Percentiles rank a stretch among this genome's conserved stretches.
Conservation (phyloP, 2,888 invertebrate genomes). For the Furcula furcula region DNA sequence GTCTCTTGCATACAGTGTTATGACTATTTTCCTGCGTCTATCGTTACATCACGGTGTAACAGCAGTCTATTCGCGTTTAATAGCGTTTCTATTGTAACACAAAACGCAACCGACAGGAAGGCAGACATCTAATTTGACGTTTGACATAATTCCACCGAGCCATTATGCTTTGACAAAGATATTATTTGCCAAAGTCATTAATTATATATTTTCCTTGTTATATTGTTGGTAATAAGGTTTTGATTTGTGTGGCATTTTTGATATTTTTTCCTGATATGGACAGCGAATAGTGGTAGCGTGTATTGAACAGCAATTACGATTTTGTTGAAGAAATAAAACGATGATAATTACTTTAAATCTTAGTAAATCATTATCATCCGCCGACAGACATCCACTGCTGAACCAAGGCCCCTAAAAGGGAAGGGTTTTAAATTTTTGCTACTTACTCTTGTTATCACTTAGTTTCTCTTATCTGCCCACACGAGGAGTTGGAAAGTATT, state of each 20-base stretch:
- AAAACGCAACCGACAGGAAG: conserved; percentile 72
- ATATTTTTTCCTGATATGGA: too few species aligned
- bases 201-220: conserved; percentile 27
- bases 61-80: conserved; percentile 43
- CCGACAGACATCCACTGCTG: too few species aligned
- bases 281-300: conserved; percentile 13
- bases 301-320: not conserved
- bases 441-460: too few species aligned
- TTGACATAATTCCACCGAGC: conserved; percentile 66
- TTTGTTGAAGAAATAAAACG: too few species aligned
- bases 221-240: conserved; percentile 13
- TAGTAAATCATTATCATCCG: not conserved
- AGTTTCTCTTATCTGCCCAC: too few species aligned
- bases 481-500: too few species aligned
- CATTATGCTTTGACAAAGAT: conserved; percentile 54
- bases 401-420: too few species aligned
- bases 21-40: too few species aligned
- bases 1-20: too few species aligned
- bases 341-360: too few species aligned
- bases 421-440: not conserved
- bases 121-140: conserved; percentile 72
- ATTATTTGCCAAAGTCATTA: conserved; percentile 36
- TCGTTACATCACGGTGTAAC: conserved; percentile 41
- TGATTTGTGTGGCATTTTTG: conserved; percentile 15
- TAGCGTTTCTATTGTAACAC: conserved; percentile 64